Percentiles rank a stretch among this genome's conserved stretches.
phyloP scores from a whole-genome alignment of 92 coral and sea anemone species.

The Heliopora coerulea region DNA sequence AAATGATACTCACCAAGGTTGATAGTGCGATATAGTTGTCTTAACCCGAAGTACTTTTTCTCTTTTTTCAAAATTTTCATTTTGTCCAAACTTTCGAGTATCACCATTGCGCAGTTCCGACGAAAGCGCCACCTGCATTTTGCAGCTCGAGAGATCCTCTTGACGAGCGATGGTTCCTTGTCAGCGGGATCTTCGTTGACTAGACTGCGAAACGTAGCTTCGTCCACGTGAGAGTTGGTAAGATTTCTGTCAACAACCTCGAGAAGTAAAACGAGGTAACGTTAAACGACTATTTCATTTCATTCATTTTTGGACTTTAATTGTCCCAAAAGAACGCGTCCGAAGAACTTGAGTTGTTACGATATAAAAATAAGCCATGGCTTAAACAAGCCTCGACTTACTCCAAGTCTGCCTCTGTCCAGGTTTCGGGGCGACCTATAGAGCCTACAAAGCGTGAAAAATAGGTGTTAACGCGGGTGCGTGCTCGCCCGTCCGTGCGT shows the following conservation, averaged over 20 bases:
- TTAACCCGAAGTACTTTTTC: conserved; percentile 7
- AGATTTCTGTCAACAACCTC: conserved; percentile 2
- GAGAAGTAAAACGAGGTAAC: not conserved
- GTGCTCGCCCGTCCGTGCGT: too few species aligned
- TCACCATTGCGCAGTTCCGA: conserved; percentile 10
- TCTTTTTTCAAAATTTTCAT: conserved; percentile 11
- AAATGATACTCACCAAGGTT: conserved; percentile 29
- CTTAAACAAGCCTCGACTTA: too few species aligned
- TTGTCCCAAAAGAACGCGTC: too few species aligned
- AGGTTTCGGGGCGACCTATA: too few species aligned
- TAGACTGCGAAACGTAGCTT: conserved; percentile 3
- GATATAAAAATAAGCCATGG: too few species aligned
- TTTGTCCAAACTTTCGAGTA: conserved; percentile 21
- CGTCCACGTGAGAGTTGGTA: conserved; percentile 15
- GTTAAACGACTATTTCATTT: too few species aligned
- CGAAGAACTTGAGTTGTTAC: too few species aligned
- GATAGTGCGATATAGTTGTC: conserved; percentile 18
- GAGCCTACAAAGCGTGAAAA: too few species aligned
- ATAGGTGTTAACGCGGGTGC: too few species aligned
- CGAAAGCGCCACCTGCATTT: conserved; percentile 15
- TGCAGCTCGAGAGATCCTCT: not conserved
- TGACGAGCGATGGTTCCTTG: not conserved
- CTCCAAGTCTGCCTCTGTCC: too few species aligned
- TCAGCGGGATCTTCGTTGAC: not conserved
- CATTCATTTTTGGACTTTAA: too few species aligned